Percentiles rank a stretch among this genome's conserved stretches.
These are phyloP conservation scores for Xestobium rufovillosum DNA, from an alignment of 2,888 invertebrate genomes.

Conservation along the genomic window DNA sequence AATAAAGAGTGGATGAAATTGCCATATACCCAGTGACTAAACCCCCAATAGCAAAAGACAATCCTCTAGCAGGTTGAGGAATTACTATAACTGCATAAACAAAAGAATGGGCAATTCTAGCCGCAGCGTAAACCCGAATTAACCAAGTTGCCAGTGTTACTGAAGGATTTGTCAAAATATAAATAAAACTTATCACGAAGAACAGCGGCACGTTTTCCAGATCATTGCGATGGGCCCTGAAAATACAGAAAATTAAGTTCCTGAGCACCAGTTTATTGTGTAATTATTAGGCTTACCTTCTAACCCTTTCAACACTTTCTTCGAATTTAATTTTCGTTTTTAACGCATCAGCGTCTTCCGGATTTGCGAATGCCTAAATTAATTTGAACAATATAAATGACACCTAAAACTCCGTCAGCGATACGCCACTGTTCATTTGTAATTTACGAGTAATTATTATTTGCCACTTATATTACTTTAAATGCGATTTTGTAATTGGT, in stretches of 20 bases:
- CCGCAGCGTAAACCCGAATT: conserved; percentile 25
- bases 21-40: conserved; percentile 4
- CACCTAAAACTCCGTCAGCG: too few relatives aligned
- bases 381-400: too few relatives aligned
- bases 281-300: conserved; percentile 1
- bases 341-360: too few relatives aligned
- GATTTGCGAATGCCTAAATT: too few relatives aligned
- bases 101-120: conserved; percentile 45
- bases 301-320: neutral
- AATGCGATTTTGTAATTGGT: too few relatives aligned
- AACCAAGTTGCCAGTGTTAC: conserved; percentile 41
- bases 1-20: neutral
- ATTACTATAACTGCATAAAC: conserved; percentile 44
- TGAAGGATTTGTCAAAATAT: conserved; percentile 51
- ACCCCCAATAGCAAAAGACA: conserved; percentile 31
- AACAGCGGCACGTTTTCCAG: conserved; percentile 62
- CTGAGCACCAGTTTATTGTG: too few relatives aligned
- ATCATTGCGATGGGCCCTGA: conserved; percentile 63
- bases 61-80: conserved; percentile 45
- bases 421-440: too few relatives aligned
- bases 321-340: too few relatives aligned
- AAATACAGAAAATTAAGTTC: too few relatives aligned
- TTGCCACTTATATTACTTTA: too few relatives aligned
- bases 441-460: too few relatives aligned
- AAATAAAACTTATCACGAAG: conserved; percentile 51